phyloP scores from a whole-genome alignment of 1,140 invertebrate genomes.

The Lepidurus packardi region DNA sequence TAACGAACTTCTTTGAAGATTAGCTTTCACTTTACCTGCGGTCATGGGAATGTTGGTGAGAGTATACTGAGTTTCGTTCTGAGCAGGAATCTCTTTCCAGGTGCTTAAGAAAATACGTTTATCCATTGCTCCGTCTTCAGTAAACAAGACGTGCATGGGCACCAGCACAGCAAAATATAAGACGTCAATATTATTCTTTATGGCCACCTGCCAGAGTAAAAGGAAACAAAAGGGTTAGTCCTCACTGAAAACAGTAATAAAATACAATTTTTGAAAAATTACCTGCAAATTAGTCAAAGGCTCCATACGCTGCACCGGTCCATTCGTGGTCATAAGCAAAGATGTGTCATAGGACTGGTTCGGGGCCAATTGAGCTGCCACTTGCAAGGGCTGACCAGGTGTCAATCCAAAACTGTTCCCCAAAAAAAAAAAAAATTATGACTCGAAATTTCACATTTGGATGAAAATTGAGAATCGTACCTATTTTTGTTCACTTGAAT shows the following conservation, averaged over 20 bases:
- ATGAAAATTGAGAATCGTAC: slow-evolving; percentile 40
- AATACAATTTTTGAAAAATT: slow-evolving; percentile 28
- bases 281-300: slow-evolving; percentile 92
- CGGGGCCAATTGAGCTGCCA: slow-evolving; percentile 72
- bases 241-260: neutral
- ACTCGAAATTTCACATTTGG: neutral
- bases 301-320: slow-evolving; percentile 95
- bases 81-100: slow-evolving; percentile 98
- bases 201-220: slow-evolving; percentile 66
- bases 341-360: slow-evolving; percentile 73
- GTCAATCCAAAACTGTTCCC: slow-evolving; percentile 79
- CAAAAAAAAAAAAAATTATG: slow-evolving; percentile 24
- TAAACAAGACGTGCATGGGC: slow-evolving; percentile 88
- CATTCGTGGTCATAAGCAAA: slow-evolving; percentile 70
- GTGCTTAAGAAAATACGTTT: slow-evolving; percentile 94
- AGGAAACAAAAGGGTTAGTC: slow-evolving; percentile 26
- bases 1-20: no score
- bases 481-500: slow-evolving; percentile 98
- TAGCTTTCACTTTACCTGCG: slow-evolving; percentile 48
- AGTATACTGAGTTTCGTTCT: slow-evolving; percentile 94
- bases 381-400: slow-evolving; percentile 72
- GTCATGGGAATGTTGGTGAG: slow-evolving; percentile 54
- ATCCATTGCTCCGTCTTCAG: slow-evolving; percentile 95
- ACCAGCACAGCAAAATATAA: slow-evolving; percentile 95
- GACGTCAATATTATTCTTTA: slow-evolving; percentile 98